phyloP scores from a whole-genome alignment of 2,797 vertebrate genomes.

The Hylomyscus alleni region DNA sequence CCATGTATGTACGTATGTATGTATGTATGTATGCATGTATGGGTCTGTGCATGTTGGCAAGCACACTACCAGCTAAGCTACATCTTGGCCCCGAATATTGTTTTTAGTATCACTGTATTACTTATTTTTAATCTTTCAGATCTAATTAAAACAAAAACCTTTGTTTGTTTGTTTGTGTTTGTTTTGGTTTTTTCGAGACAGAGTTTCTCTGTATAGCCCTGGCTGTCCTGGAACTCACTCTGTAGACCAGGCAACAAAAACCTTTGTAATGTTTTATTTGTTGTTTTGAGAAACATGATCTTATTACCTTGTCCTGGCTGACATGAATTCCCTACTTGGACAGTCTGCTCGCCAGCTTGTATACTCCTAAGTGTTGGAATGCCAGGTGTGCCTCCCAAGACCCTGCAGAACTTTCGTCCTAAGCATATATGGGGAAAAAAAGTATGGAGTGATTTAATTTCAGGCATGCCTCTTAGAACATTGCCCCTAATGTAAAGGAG shows the following conservation, averaged over 20 bases:
- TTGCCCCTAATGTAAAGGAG: too few relatives aligned
- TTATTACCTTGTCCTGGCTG: neutral
- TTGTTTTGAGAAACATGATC: neutral
- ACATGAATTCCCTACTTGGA: neutral
- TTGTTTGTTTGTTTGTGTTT: neutral
- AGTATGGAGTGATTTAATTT: neutral
- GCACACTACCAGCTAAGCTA: neutral
- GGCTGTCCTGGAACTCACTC: too few relatives aligned
- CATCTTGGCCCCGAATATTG: neutral
- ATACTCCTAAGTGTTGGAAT: neutral
- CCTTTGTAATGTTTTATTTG: neutral
- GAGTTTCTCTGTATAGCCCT: too few relatives aligned
- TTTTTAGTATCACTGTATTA: neutral
- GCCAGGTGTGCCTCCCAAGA: neutral
- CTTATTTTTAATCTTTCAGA: neutral
- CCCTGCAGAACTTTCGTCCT: neutral
- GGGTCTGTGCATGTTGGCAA: neutral
- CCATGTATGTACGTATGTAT: neutral
- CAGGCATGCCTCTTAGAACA: neutral
- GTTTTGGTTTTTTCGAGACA: neutral
- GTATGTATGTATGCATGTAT: neutral
- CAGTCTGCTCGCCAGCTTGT: neutral
- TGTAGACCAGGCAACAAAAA: neutral
- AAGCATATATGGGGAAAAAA: neutral
- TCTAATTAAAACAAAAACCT: neutral